phyloP scores from a whole-genome alignment of 1,140 invertebrate genomes.

The Oryctes rhinoceros region DNA sequence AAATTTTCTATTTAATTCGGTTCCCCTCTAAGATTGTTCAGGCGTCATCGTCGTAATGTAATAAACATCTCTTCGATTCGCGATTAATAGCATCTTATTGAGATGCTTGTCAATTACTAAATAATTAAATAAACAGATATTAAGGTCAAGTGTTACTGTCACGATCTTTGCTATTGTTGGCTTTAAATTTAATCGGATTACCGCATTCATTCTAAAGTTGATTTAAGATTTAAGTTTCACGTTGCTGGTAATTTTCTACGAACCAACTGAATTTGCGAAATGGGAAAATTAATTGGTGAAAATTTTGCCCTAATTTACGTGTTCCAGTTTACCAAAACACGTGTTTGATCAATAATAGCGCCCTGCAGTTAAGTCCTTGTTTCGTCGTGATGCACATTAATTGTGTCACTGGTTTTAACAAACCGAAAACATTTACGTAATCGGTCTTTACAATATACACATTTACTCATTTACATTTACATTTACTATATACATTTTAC shows the following conservation, averaged over 20 bases:
- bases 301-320: neutral
- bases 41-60: neutral
- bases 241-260: too few relatives aligned
- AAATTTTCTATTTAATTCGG: neutral
- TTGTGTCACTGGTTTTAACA: too few relatives aligned
- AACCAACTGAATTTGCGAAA: neutral
- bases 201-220: too few relatives aligned
- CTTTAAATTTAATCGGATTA: neutral
- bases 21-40: neutral
- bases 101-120: neutral
- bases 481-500: too few relatives aligned
- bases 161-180: neutral
- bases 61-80: neutral
- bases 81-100: neutral
- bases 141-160: neutral
- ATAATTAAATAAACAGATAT: neutral
- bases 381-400: neutral
- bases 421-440: too few relatives aligned
- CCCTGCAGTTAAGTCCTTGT: neutral
- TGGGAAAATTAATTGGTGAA: neutral
- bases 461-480: too few relatives aligned
- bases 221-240: too few relatives aligned
- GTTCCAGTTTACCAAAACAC: slow-evolving; percentile 1
- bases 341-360: slow-evolving; percentile 29
- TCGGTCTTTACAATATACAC: too few relatives aligned